Base-by-base conservation (phyloP, 2,888 invertebrate genomes). In the Brachyopa scutellaris region DNA sequence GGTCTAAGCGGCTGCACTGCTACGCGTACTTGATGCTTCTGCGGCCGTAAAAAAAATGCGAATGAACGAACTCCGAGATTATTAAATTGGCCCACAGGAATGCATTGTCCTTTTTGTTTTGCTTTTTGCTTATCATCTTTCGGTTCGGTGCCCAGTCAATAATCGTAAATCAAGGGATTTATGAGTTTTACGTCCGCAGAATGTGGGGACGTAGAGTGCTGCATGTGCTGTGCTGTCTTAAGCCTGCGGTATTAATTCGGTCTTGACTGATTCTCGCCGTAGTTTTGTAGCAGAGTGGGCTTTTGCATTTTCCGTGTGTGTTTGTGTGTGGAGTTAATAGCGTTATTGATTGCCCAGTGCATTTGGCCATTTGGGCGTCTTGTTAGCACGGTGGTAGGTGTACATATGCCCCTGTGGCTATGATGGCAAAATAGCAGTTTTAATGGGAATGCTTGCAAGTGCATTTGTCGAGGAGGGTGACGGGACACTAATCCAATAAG, bases 151-250 rank as follows among this genome's bases (percentile, higher is more conserved):
- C 82, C 77, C 82, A 77, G 77, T 77, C 82, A 82, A 82, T 82
- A 82, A 82, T 77, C 82, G 77, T 82, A 82, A 82, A 82, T 82
- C 82, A 82, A 77, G 82, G 82, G 82, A 82, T 82, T 82, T 82
- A 82, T 82, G 77, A 82, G 77, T 82, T 82, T 82, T 77, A 82
- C 72, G 72, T 82, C 82, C 51, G 67, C n/a, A n/a, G n/a, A n/a
- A n/a, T n/a, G n/a, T n/a, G 59, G 2, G 51, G 55, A 31, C 49
- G 79, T 57, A 62, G 67, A 62, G 73, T 55, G 38, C 15, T 66
- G 57, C 47, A 53, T 59, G 73, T 55, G 38, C 15, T 66, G 57
- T 53, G 61, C 64, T 82, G 82, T 77, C 72, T 82, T 77, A 82
- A 82, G 82, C 82, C 77, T 21, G 82, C 66, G 77, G 82, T 82